Base-by-base conservation (phyloP, 2,797 vertebrate species). In the Lophius americanus region DNA sequence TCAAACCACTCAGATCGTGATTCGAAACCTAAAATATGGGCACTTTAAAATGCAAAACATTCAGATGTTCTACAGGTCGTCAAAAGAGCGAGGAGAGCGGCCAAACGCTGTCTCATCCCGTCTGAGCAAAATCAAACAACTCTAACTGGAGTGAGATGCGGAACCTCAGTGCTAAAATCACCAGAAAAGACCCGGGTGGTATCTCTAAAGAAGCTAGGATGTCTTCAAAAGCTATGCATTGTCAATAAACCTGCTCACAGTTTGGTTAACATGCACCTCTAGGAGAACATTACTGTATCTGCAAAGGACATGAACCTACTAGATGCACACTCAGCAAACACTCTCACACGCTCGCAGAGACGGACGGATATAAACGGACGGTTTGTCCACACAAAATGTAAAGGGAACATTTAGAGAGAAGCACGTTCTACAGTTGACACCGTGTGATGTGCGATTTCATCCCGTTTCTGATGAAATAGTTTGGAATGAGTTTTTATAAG, bases 231-330 rank as follows among this genome's bases (percentile, higher is more conserved):
- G 68, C 61, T 74, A 77, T 62, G 78, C 75, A 66, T 58, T 50
- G 70, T 75, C 76, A 77, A 74, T 72, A 85, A 70, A 86, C 77
- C 73, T 69, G 70, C 85, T 82, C 83, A 86, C 85, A 82, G 74
- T 81, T 85, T 76, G 83, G 79, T 88, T 81, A 80, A 84, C 88
- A 88, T 89, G 91, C 90, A 91, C 85, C 82, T 91, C 82, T 77
- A 73, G 68, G 66, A 86, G 83, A 85, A 85, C 73, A 70, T 81
- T 60, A 79, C 81, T 82, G 82, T 62, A 73, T 85, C 84, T 85
- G 82, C 68, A 82, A 85, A 85, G 84, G 76, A 85, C 81, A 85
- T 71, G 73, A 83, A 85, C 77, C 78, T 52, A 81, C 65, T 36
- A 48, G 66, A 75, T 37, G 50, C 72, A 58, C 65, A 76, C 77